phyloP scores from a whole-genome alignment of 2,113 vertebrate species.

The Hepsetus odoe region DNA sequence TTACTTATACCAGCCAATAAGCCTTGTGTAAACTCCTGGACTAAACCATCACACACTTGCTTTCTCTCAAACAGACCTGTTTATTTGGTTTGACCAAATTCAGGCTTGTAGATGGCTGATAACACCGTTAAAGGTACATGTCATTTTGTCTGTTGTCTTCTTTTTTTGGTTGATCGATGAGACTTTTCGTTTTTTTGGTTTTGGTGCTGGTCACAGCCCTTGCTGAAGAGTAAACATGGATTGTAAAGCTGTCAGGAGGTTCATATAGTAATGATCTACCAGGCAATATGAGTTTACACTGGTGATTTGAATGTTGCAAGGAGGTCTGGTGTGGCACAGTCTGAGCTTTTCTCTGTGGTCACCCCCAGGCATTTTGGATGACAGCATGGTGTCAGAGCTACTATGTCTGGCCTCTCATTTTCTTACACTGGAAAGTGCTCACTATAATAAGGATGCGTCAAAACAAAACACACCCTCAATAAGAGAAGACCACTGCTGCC shows the following conservation, averaged over 20 bases:
- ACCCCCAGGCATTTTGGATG: constrained; percentile 15
- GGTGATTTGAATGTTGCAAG: constrained; percentile 1
- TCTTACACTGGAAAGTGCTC: not conserved
- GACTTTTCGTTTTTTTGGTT: not conserved
- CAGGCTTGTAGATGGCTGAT: too few relatives aligned
- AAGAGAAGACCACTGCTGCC: not conserved
- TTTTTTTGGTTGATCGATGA: not conserved
- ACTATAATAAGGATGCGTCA: constrained; percentile 25
- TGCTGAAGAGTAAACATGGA: not conserved
- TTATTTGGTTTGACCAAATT: too few relatives aligned
- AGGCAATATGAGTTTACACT: not conserved
- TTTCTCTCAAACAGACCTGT: too few relatives aligned
- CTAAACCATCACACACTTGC: too few relatives aligned
- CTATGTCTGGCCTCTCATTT: constrained; percentile 21
- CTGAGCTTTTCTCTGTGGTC: constrained; percentile 24
- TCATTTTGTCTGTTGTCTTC: too few relatives aligned
- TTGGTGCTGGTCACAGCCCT: not conserved
- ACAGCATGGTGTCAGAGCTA: constrained; percentile 13
- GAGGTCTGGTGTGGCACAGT: constrained; percentile 1
- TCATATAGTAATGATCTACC: not conserved
- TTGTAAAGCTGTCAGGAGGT: not conserved
- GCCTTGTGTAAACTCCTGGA: too few relatives aligned
- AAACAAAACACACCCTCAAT: constrained; percentile 31
- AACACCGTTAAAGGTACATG: too few relatives aligned
- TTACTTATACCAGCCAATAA: too few relatives aligned